A percentile compares a stretch with the other conserved stretches of the same genome.
Evolutionary conservation across 2,888 invertebrate genomes (phyloP).

Genomic region (Frankliniella intonsa): DNA sequence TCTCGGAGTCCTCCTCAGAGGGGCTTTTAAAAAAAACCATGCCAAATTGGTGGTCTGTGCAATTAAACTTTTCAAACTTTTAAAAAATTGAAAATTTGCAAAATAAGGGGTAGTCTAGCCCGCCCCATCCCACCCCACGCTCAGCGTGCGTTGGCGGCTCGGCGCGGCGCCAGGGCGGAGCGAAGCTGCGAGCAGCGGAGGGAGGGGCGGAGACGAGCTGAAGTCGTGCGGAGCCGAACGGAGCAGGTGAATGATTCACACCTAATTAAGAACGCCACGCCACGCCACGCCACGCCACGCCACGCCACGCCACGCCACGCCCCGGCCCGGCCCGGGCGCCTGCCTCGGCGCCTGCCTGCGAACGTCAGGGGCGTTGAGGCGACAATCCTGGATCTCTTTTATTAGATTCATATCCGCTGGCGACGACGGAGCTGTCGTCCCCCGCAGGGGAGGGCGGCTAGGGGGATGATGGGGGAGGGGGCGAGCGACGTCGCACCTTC

Average conservation of each 20-base stretch:
- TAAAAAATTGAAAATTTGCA: too few relatives aligned
- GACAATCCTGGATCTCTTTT: conserved; percentile 22
- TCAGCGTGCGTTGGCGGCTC: neutral
- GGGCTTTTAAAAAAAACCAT: too few relatives aligned
- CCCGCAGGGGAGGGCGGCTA: neutral
- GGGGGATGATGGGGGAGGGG: neutral
- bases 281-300: neutral
- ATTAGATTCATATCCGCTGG: conserved; percentile 19
- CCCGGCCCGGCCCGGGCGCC: neutral
- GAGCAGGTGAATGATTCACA: conserved; percentile 8
- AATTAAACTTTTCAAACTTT: too few relatives aligned
- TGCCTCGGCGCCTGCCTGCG: neutral
- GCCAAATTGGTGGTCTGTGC: too few relatives aligned
- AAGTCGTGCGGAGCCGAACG: neutral
- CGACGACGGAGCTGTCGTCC: neutral
- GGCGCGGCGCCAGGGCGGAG: neutral
- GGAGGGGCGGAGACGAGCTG: too few relatives aligned
- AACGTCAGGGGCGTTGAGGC: neutral
- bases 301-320: neutral
- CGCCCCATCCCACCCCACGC: neutral
- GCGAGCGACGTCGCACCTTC: neutral
- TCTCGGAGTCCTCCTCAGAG: too few relatives aligned
- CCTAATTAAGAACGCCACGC: neutral
- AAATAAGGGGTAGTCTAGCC: too few relatives aligned
- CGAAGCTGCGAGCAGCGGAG: too few relatives aligned